Evolutionary conservation across 1,140 invertebrate genomes (phyloP).

Genomic region (Uloborus diversus): DNA sequence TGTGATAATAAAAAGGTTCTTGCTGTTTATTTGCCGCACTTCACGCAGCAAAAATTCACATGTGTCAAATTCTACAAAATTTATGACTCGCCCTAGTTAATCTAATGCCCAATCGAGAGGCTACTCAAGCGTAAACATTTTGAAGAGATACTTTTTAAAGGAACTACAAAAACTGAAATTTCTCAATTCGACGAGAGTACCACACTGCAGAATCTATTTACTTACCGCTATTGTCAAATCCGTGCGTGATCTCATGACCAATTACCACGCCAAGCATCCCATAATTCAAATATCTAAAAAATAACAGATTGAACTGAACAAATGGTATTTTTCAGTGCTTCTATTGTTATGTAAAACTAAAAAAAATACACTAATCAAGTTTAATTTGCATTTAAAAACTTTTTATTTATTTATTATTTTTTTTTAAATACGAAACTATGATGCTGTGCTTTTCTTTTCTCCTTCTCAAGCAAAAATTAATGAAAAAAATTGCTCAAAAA

Average conservation of each 20-base stretch:
- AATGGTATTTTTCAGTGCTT: neutral
- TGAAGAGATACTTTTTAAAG: too few species aligned
- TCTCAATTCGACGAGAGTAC: too few species aligned
- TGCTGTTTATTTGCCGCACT: too few species aligned
- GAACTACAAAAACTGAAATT: too few species aligned
- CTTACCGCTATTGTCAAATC: constrained; percentile 69
- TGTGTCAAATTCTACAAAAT: too few species aligned
- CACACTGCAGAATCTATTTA: too few species aligned
- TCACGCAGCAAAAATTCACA: too few species aligned
- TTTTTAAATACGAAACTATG: neutral
- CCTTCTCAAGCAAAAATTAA: neutral
- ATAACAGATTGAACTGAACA: neutral
- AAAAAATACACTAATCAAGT: neutral
- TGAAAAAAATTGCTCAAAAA: too few species aligned
- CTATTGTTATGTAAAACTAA: neutral
- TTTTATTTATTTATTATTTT: neutral
- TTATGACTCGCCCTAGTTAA: too few species aligned
- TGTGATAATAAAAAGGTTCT: too few species aligned
- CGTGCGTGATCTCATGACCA: constrained; percentile 71
- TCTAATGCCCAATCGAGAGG: too few species aligned
- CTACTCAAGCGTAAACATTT: too few species aligned
- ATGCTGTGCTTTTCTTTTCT: neutral
- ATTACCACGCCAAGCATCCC: constrained; percentile 71
- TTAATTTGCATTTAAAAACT: neutral
- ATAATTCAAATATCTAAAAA: constrained; percentile 67